phyloP scores from a whole-genome alignment of 2,113 vertebrate genomes.

The Psilopsiagon aurifrons region DNA sequence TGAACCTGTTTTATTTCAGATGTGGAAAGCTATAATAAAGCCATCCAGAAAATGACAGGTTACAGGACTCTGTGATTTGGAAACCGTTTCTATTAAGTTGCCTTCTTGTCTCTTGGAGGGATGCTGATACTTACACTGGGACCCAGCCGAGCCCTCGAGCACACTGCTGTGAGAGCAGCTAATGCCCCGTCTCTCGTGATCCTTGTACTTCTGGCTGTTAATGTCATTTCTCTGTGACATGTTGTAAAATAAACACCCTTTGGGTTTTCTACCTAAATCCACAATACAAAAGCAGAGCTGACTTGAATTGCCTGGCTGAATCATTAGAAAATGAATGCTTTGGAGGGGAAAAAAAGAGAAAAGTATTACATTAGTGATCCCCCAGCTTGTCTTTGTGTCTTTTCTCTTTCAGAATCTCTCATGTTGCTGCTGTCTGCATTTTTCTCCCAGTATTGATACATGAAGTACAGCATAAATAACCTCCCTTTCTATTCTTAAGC shows the following conservation, averaged over 20 bases:
- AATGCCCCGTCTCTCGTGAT: constrained; percentile 57
- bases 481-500: constrained; percentile 58
- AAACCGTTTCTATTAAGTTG: constrained; percentile 73
- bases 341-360: background rate
- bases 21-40: constrained; percentile 71
- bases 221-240: constrained; percentile 19
- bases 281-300: constrained; percentile 23
- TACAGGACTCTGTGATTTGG: constrained; percentile 74
- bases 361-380: constrained; percentile 7
- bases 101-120: constrained; percentile 65
- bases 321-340: constrained; percentile 53
- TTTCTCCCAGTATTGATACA: constrained; percentile 42
- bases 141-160: constrained; percentile 52
- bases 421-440: constrained; percentile 48
- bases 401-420: constrained; percentile 48
- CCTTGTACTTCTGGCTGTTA: constrained; percentile 55
- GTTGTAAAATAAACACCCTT: constrained; percentile 54
- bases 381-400: constrained; percentile 40
- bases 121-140: constrained; percentile 36
- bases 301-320: constrained; percentile 55
- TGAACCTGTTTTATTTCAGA: constrained; percentile 24
- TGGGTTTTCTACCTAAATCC: constrained; percentile 55
- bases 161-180: constrained; percentile 62
- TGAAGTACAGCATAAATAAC: constrained; percentile 58
- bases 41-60: constrained; percentile 79